These are phyloP conservation scores for Trachelus stipa DNA, from an alignment of 2,888 invertebrate genomes.

Conservation along the genomic window DNA sequence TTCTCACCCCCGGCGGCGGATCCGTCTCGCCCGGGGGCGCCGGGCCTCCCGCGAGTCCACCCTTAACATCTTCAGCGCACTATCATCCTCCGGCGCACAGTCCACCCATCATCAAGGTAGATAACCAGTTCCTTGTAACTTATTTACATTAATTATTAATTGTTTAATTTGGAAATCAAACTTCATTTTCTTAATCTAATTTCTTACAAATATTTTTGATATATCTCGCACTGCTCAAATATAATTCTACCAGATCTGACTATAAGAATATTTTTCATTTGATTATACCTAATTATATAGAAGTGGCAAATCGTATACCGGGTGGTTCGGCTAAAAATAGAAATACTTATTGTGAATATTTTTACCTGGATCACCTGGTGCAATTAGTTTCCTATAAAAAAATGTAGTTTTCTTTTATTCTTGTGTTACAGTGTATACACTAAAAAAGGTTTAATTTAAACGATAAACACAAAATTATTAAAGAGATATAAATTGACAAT, in stretches of 20 bases:
- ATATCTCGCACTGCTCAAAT: background rate
- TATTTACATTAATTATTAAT: background rate
- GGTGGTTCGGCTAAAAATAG: too few relatives aligned
- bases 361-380: background rate
- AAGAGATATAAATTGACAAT: too few relatives aligned
- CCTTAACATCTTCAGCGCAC: conserved; percentile 57
- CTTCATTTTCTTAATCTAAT: background rate
- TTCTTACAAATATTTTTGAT: background rate
- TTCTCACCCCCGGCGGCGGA: conserved; percentile 64
- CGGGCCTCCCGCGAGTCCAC: conserved; percentile 62
- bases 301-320: too few relatives aligned
- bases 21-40: conserved; percentile 63
- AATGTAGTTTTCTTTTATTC: background rate
- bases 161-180: background rate
- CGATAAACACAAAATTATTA: too few relatives aligned
- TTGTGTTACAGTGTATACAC: background rate
- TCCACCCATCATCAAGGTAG: conserved; percentile 62
- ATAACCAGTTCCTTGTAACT: background rate
- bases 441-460: too few relatives aligned
- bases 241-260: background rate
- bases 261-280: too few relatives aligned
- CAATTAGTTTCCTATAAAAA: background rate
- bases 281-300: too few relatives aligned
- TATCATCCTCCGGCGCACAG: conserved; percentile 58
- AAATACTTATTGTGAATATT: background rate